Evolutionary conservation across 2,888 invertebrate genomes (phyloP).

Genomic region (Dolomedes plantarius): DNA sequence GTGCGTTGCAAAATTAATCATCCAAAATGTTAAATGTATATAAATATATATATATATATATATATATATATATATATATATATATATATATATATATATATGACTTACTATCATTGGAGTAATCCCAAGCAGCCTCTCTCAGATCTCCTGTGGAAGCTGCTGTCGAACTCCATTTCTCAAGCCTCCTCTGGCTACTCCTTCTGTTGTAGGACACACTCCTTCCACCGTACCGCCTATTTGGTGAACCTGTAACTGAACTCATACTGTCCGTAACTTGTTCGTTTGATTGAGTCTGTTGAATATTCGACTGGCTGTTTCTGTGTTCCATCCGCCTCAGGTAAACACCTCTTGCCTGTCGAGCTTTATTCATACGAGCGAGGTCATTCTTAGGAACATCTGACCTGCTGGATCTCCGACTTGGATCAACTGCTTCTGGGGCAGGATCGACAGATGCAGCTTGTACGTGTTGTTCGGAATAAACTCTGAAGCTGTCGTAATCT

Average conservation of each 20-base stretch:
- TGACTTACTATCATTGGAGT: constrained; percentile 63
- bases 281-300: constrained; percentile 41
- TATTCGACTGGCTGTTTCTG: constrained; percentile 45
- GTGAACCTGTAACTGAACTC: not conserved
- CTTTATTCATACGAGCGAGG: constrained; percentile 12
- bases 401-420: constrained; percentile 36
- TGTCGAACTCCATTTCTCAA: constrained; percentile 63
- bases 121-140: constrained; percentile 64
- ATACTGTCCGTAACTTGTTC: constrained; percentile 26
- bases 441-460: not conserved
- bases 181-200: constrained; percentile 13
- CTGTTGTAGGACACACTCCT: constrained; percentile 50
- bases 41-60: no score
- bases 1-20: no score
- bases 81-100: no score
- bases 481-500: constrained; percentile 49
- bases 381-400: constrained; percentile 34
- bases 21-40: no score
- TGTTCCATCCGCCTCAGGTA: constrained; percentile 67
- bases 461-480: constrained; percentile 53
- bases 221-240: constrained; percentile 17
- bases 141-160: constrained; percentile 65
- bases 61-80: no score
- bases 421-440: not conserved
- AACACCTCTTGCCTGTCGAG: constrained; percentile 53